Evolutionary conservation across 2,797 vertebrate genomes (phyloP), one percentile per base, ranked within the genome.

Genomic region (Dicrostonyx torquatus): DNA sequence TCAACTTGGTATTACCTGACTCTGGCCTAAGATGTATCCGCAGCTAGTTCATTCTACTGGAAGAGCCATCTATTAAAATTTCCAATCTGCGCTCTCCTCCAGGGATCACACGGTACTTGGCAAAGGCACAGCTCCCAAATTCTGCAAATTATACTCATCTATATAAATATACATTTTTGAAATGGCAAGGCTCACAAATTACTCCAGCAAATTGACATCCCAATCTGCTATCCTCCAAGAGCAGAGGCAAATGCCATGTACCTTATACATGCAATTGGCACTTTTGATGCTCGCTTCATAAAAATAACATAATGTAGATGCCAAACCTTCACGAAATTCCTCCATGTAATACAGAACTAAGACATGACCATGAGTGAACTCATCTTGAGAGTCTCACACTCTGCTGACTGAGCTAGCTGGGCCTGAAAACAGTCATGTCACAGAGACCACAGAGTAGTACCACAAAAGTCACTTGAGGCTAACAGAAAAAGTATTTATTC

Each of bases 81-180:
- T 98, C 97, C 98, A 98, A 98, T 98, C 98, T 98, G 98, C 97
- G 98, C 97, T 97, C 97, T 98, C 97, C 98, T 98, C 95, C 95
- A 98, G 98, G 98, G 97, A 98, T 98, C 97, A 96, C 97, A 97
- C 60, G 73, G 90, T 94, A 95, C 95, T 97, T 98, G 97, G 97
- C 93, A 98, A 97, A 97, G 94, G 95, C 95, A 79, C 87, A 90
- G 94, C 85, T 97, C 97, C 94, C 94, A 94, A 97, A 60, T 97
- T 97, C 97, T 97, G 95, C 89, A 97, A 96, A 97, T 98, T 96
- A 78, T 94, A 95, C 85, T 90, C 92, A 92, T 97, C 96, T 96
- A 95, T 97, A 96, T 93, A 96, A 95, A 97, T 95, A 92, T 93
- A 92, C 97, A 96, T 94, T 96, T 97, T 96, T 95, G 2, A 92